Conservation (phyloP, 2,113 vertebrate genomes). For the Glaucomys volans region DNA sequence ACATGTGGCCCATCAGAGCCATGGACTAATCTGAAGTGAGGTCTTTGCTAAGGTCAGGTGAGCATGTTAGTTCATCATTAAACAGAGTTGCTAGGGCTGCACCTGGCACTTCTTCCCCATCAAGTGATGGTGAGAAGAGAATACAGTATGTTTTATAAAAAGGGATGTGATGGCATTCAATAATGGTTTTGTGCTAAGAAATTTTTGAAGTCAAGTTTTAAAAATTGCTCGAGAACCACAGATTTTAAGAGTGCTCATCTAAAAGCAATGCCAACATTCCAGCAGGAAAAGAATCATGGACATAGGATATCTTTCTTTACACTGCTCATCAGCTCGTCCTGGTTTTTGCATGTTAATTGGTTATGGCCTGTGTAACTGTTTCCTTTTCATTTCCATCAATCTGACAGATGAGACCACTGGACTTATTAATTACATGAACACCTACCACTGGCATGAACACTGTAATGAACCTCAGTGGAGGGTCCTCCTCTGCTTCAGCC, state of each 20-base stretch:
- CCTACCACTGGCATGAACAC: slow-evolving; percentile 14
- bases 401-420: neutral
- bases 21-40: neutral
- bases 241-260: neutral
- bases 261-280: neutral
- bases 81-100: neutral
- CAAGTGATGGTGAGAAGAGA: neutral
- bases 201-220: neutral
- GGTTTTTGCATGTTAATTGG: neutral
- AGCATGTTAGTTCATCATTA: neutral
- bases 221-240: neutral
- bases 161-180: neutral
- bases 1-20: neutral
- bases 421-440: neutral
- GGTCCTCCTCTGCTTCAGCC: neutral
- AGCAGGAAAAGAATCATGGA: neutral
- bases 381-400: neutral
- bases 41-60: neutral
- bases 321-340: neutral
- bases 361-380: neutral
- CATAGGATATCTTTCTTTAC: neutral
- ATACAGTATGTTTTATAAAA: neutral
- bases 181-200: neutral
- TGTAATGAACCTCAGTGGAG: neutral
- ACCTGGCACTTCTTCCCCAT: too few species aligned